Percentiles rank a stretch among this genome's conserved stretches.
phyloP scores from a whole-genome alignment of 2,888 invertebrate genomes.

The Eilema caniola region DNA sequence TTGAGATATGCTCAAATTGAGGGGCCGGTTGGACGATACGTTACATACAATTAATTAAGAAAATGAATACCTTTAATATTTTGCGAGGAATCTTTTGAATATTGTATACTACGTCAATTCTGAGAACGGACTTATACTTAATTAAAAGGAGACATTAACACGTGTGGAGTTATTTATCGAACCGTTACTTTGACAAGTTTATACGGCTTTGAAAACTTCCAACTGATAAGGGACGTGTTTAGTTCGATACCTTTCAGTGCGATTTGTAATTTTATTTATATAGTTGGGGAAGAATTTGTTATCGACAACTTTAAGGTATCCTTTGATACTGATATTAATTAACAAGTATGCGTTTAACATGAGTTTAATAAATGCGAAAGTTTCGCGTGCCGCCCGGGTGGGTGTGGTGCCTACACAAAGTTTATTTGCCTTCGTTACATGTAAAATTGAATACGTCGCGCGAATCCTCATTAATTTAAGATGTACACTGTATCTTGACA shows the following conservation, averaged over 20 bases:
- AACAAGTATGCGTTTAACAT: conserved; percentile 73
- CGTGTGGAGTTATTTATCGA: conserved; percentile 68
- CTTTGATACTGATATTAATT: conserved; percentile 82
- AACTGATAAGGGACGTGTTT: conserved; percentile 67
- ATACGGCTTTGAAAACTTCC: conserved; percentile 61
- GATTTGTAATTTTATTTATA: conserved; percentile 70
- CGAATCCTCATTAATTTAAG: conserved; percentile 85
- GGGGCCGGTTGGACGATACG: conserved; percentile 36
- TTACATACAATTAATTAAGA: conserved; percentile 58
- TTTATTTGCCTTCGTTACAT: conserved; percentile 82
- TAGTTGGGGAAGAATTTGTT: conserved; percentile 71
- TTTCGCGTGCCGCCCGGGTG: conserved; percentile 52
- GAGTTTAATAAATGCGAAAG: conserved; percentile 78
- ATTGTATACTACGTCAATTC: conserved; percentile 51
- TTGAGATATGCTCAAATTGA: conserved; percentile 31
- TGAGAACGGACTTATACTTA: conserved; percentile 58
- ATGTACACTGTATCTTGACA: conserved; percentile 83
- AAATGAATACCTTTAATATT: conserved; percentile 56
- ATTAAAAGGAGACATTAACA: conserved; percentile 61
- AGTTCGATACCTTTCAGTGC: conserved; percentile 61
- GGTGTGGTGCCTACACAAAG: conserved; percentile 63
- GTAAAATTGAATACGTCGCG: conserved; percentile 82
- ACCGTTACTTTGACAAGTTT: conserved; percentile 73
- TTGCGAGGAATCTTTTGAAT: conserved; percentile 52
- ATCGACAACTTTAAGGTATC: conserved; percentile 81